Evolutionary conservation across 2,113 vertebrate genomes (phyloP), one percentile per base, ranked within the genome.

Genomic region (Laterallus jamaicensis): DNA sequence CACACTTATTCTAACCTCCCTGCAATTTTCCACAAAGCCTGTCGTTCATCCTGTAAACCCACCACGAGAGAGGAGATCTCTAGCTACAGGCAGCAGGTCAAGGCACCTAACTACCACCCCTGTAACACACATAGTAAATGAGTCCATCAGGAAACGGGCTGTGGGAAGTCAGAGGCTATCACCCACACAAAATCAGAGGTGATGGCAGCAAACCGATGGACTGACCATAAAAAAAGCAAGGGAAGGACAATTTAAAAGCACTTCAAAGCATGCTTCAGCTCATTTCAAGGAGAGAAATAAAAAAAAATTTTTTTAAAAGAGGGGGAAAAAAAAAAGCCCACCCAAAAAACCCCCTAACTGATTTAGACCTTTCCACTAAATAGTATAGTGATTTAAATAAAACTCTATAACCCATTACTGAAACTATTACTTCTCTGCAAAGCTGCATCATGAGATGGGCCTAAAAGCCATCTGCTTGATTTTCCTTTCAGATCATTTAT

Each of bases 401-500:
- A 96, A 75, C 28, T 82, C 69, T 92, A 28, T 74, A 88, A 92
- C 55, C 63, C 82, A 75, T 95, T 91, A 88, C 88, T 52, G 64
- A 88, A 95, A 88, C 93, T 90, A 91, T 88, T 96, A 93, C 90
- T 92, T 95, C 87, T 66, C 56, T 63, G 75, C 69, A 88, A 94
- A 94, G 62, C 54, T 71, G 76, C 86, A 60, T 35, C 1, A 0
- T 75, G 69, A 93, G 59, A 90, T 18, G 19, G 68, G 55, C 76
- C 93, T 93, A 94, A 95, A 87, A 95, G 88, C 73, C 93, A 96
- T 96, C 89, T 95, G 88, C 95, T 92, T 95, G 84, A 90, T 95
- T 97, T 92, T 86, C 80, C 82, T 86, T 95, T 97, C 92, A 94
- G 91, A 93, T 91, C 90, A 92, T 92, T 94, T 95, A 84, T 96